A percentile compares a stretch with the other conserved stretches of the same genome.
Conservation (phyloP, 2,113 vertebrate genomes). For the human region DNA sequence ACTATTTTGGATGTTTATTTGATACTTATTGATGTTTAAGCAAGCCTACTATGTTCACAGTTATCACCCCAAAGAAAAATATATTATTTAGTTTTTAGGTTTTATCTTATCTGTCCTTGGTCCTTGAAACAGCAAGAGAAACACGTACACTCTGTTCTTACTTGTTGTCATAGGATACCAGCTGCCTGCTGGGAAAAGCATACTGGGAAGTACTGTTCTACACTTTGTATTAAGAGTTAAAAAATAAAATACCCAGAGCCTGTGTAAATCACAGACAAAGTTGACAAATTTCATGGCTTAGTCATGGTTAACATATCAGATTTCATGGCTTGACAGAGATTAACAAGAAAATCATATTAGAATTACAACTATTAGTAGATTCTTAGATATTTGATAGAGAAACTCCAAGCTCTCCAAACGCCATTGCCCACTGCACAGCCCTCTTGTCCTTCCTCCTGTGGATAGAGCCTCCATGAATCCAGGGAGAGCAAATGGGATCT, state of each 20-base stretch:
- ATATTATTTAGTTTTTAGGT: constrained; percentile 32
- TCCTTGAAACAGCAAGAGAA: constrained; percentile 77
- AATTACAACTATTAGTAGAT: constrained; percentile 74
- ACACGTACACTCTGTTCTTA: constrained; percentile 69
- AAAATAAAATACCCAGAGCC: constrained; percentile 63
- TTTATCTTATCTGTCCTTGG: constrained; percentile 69
- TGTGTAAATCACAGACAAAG: constrained; percentile 82
- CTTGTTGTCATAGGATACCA: constrained; percentile 72
- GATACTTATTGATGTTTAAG: constrained; percentile 39
- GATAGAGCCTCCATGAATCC: background rate
- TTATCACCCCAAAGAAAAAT: constrained; percentile 51
- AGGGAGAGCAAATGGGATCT: background rate
- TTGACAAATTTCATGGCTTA: constrained; percentile 86
- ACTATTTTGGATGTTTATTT: constrained; percentile 43
- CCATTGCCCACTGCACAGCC: background rate
- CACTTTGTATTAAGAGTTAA: constrained; percentile 73
- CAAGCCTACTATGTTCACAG: background rate
- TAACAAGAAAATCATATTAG: constrained; percentile 83
- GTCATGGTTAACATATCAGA: constrained; percentile 83
- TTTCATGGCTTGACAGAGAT: constrained; percentile 83
- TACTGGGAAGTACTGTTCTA: constrained; percentile 76
- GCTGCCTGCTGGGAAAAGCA: constrained; percentile 65
- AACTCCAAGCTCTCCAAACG: constrained; percentile 46
- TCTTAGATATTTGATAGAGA: constrained; percentile 63
- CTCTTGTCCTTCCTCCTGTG: background rate